Conservation (phyloP, 2,113 vertebrate species). For the Falco punctatus region DNA sequence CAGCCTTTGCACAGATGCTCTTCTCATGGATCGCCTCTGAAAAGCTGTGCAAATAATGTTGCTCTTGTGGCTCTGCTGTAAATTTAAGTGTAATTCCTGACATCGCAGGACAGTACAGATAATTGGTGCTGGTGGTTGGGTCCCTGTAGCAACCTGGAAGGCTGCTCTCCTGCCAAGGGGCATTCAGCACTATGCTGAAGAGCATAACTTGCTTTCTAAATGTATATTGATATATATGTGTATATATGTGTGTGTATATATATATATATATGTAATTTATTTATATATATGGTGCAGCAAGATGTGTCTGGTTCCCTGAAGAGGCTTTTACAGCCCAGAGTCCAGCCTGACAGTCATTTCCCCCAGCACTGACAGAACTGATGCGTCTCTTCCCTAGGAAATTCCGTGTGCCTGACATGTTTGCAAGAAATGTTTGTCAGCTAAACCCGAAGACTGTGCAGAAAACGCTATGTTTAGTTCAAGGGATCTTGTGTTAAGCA, state of each 20-base stretch:
- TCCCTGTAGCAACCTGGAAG: not conserved
- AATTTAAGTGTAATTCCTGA: not conserved
- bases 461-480: not conserved
- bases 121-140: not conserved
- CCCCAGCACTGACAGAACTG: accelerated
- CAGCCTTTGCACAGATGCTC: not conserved
- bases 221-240: accelerated
- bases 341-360: not conserved
- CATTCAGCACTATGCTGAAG: not conserved
- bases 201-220: not conserved
- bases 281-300: not conserved
- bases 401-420: not conserved
- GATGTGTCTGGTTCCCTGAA: not conserved
- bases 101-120: not conserved
- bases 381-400: not conserved
- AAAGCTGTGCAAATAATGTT: not conserved
- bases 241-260: accelerated
- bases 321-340: not conserved
- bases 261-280: accelerated
- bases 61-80: accelerated
- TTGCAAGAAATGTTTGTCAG: not conserved
- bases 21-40: accelerated
- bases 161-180: not conserved
- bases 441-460: not conserved
- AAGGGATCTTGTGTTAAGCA: not conserved